Evolutionary conservation across 2,797 vertebrate genomes (phyloP), one percentile per base, ranked within the genome.

Genomic region (Antrozous pallidus): DNA sequence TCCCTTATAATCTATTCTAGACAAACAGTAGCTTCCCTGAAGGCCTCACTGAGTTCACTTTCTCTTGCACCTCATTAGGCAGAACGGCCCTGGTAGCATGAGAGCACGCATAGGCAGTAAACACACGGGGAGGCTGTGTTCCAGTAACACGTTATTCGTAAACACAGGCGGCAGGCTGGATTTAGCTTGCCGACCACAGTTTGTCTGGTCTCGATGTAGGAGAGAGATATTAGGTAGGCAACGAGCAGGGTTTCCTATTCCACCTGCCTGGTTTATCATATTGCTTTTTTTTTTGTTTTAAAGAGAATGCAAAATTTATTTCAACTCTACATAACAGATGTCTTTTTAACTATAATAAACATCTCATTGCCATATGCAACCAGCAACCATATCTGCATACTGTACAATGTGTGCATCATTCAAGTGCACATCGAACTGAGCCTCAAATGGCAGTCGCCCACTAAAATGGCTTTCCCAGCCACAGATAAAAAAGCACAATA

Each of bases 231-330:
- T 84, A 91, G 61, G 33, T 31, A 54, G 61, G 73, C 40, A 47
- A 24, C 2, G 3, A 82, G 33, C 61, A 85, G 61, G 16, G 47
- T 82, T 49, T 77, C 17, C n/a, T n/a, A 58, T 47, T n/a, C 69
- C 28, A 85, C 17, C 42, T 11, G 12, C 28, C 17, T 61, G 14
- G 18, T 45, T 63, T n/a, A 9, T 8, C 33, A 49, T 26, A 51
- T 42, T 14, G 38, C 65, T 63, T n/a, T 45, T 92, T 42, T 87
- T 47, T 54, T 63, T n/a, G 36, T 92, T 42, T 87, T 47, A 40
- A 75, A 71, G 33, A 91, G 99, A 99, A 99, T 98, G 98, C 98
- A 98, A 99, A 98, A 99, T 99, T 99, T 99, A 99, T 99, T 99
- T 99, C 98, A 99, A 99, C 99, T 98, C 98, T 99, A 99, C 99